Percentiles rank a stretch among this genome's conserved stretches.
phyloP scores from a whole-genome alignment of 2,113 vertebrate genomes.

The Caloenas nicobarica region DNA sequence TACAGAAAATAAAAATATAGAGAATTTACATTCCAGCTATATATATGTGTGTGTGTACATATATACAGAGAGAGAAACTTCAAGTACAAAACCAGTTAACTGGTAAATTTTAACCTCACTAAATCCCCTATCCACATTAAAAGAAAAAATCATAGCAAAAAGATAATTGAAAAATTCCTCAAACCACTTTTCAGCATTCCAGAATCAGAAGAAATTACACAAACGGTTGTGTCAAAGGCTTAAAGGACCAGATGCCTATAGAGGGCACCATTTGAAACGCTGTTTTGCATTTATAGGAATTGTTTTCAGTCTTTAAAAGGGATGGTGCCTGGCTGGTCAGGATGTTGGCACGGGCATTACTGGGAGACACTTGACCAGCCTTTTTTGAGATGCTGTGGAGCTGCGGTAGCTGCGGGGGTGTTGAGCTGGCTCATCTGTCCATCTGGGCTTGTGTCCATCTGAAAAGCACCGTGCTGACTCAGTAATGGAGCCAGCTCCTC shows the following conservation, averaged over 20 bases:
- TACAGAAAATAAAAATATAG: conserved; percentile 60
- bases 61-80: neutral
- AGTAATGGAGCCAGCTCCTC: neutral
- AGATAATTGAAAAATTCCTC: neutral
- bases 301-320: neutral
- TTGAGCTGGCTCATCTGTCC: neutral
- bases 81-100: conserved; percentile 42
- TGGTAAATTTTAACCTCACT: neutral
- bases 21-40: conserved; percentile 23
- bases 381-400: neutral
- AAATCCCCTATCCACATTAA: neutral
- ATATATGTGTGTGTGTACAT: neutral
- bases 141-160: neutral
- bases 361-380: neutral
- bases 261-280: neutral
- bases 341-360: neutral
- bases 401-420: neutral
- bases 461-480: neutral
- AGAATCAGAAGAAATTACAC: neutral
- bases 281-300: neutral
- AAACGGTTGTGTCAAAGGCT: neutral
- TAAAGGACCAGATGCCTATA: neutral
- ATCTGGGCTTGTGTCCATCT: neutral
- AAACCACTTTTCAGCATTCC: neutral
- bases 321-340: neutral